Percentiles rank a stretch among this genome's conserved stretches.
Conservation (phyloP, 1,140 invertebrate genomes). For the Cardiocondyla obscurior region DNA sequence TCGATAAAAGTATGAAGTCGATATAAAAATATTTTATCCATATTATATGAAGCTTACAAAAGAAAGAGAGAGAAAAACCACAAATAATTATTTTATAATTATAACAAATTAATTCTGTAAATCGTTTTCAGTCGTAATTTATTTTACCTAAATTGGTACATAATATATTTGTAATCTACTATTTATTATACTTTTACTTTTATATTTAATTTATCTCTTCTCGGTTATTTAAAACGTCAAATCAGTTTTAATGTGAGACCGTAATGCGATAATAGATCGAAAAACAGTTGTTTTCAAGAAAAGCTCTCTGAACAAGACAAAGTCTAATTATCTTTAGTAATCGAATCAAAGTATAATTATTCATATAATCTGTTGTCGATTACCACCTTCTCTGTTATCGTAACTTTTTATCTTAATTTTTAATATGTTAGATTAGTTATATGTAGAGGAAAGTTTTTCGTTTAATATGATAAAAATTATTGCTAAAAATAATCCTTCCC, state of each 20-base stretch:
- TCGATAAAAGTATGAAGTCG: neutral
- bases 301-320: neutral
- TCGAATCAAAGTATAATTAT: too few species aligned
- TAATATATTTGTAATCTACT: neutral
- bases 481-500: neutral
- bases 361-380: neutral
- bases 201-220: neutral
- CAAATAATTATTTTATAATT: neutral
- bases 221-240: neutral
- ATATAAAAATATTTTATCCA: neutral
- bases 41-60: neutral
- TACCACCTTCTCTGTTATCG: neutral
- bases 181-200: constrained; percentile 3
- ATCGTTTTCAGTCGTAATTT: neutral
- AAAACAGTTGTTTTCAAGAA: neutral
- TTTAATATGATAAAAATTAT: neutral
- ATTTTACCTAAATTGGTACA: neutral
- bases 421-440: neutral
- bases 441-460: neutral
- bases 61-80: neutral
- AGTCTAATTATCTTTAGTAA: constrained; percentile 18
- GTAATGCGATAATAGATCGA: neutral
- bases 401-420: neutral
- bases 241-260: neutral
- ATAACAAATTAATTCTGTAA: neutral